Conservation (phyloP, 2,888 invertebrate species). For the Mechanitis messenoides region DNA sequence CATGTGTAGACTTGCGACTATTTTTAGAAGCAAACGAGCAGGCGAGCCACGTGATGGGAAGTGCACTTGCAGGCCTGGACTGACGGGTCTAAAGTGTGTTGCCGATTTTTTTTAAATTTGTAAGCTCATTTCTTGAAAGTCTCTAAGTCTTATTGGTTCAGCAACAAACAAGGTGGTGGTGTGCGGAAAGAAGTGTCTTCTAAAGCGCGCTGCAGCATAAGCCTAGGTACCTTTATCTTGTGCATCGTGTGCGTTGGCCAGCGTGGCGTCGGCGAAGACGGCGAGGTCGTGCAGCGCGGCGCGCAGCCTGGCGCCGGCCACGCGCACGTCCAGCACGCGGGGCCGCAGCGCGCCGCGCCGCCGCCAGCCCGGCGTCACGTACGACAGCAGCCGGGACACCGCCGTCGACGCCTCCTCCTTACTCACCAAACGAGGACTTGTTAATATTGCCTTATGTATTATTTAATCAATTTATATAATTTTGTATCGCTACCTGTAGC, state of each 20-base stretch:
- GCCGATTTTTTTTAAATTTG: no score
- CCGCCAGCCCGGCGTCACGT: slow-evolving; percentile 89
- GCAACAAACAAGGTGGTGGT: no score
- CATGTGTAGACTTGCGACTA: no score
- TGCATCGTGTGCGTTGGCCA: slow-evolving; percentile 90
- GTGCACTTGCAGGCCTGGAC: no score
- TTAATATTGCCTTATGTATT: background rate
- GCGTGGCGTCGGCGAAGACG: slow-evolving; percentile 91
- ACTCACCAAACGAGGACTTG: background rate
- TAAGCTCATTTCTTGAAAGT: no score
- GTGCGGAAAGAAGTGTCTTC: no score
- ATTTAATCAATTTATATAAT: background rate
- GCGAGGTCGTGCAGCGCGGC: slow-evolving; percentile 90
- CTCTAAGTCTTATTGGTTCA: no score
- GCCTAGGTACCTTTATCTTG: slow-evolving; percentile 81
- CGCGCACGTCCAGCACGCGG: slow-evolving; percentile 87
- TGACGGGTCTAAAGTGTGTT: no score
- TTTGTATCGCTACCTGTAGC: slow-evolving; percentile 70
- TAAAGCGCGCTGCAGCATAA: no score
- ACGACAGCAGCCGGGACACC: slow-evolving; percentile 82
- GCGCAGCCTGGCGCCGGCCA: slow-evolving; percentile 85
- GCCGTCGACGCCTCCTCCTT: slow-evolving; percentile 86
- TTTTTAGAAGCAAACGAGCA: no score
- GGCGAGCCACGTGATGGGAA: no score
- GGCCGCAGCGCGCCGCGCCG: slow-evolving; percentile 85